Evolutionary conservation across 2,888 invertebrate species (phyloP), one percentile per base, ranked within the genome.

Genomic region (Torymus aiolomorphi): DNA sequence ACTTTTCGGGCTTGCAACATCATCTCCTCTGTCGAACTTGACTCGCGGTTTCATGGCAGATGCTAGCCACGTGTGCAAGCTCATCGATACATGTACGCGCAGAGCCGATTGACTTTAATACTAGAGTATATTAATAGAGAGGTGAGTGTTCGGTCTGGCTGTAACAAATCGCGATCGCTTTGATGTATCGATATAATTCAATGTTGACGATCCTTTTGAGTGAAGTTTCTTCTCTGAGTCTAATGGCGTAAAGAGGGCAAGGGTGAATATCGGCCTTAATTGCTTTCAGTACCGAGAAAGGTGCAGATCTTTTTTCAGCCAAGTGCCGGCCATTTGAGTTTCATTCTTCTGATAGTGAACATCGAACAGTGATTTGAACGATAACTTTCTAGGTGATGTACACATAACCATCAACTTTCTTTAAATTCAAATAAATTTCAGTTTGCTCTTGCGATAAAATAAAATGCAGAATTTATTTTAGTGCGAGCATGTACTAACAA

Each of bases 1-100:
- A 76, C 73, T 79, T 76, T 56, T 42, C 52, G 18, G 62, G 11
- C 65, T 81, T 78, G 71, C 78, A 54, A 75, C 78, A 71, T 42
- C 42, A 42, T 42, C 42, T 42, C 42, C 24, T 20, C 20, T 70
- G 4, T 12, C 13, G 72, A 71, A 69, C 62, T 78, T 74, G 78
- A 73, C 18, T 42, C 8, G 65, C 12, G 42, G 20, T 61, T 62
- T 72, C 71, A 24, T 71, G 16, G 42, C 42, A 42, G 42, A 42
- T 42, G 42, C 5, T 42, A 42, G 42, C 42, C 42, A 42, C 42
- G 42, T 42, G 42, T 0, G 42, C 42, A 42, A 42, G 8, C 42
- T 42, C 42, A 42, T 42, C 42, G 42, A 42, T 42, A 42, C 42
- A 42, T 42, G 42, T 42, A 42, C 42, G 8, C 42, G 1, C 5